Base-by-base conservation (phyloP, 2,797 vertebrate genomes). In the Triplophysa yarkandensis region DNA sequence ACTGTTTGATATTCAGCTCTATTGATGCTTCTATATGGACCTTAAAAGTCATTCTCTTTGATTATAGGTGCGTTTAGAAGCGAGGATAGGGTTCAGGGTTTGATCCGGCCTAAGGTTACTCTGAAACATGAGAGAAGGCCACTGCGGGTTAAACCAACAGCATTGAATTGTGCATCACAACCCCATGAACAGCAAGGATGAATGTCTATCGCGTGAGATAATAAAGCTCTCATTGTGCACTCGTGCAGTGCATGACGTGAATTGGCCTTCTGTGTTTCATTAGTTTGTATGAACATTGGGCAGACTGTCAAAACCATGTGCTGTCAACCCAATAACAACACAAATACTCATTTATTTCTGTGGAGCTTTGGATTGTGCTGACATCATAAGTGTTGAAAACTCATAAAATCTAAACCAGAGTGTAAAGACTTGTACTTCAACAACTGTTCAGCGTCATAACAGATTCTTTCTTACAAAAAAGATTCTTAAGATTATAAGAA, bases 231-330 rank as follows among this genome's bases (percentile, higher is more conserved):
- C 48, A 44, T 79, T 79, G 46, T 67, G 13, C 25, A 7, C n/a
- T 34, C 2, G 10, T 19, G 77, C 71, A 79, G 74, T 77, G 36
- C 14, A 39, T 32, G 52, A 63, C 19, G 28, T 57, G 57, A 74
- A 63, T 11, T 17, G 19, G 46, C 55, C 65, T 70, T 46, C 46
- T 73, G 77, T 34, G 19, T 28, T 39, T 68, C 30, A 75, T 74
- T 50, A 81, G 41, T 57, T 27, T 27, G 23, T 16, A 46, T 71
- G n/a, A 75, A 57, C 21, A 30, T 11, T 43, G 0, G 17, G 57
- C 54, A 60, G 64, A 68, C 23, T 67, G 34, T 68, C 34, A 68
- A 17, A 74, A 25, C 19, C 39, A 30, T 27, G 67, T 36, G 55
- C 13, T 32, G 25, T 32, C 23, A 10, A 63, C 36, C 27, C 58